Percentiles rank a stretch among this genome's conserved stretches.
phyloP scores from a whole-genome alignment of 1,140 invertebrate species.

The Ooceraea biroi region DNA sequence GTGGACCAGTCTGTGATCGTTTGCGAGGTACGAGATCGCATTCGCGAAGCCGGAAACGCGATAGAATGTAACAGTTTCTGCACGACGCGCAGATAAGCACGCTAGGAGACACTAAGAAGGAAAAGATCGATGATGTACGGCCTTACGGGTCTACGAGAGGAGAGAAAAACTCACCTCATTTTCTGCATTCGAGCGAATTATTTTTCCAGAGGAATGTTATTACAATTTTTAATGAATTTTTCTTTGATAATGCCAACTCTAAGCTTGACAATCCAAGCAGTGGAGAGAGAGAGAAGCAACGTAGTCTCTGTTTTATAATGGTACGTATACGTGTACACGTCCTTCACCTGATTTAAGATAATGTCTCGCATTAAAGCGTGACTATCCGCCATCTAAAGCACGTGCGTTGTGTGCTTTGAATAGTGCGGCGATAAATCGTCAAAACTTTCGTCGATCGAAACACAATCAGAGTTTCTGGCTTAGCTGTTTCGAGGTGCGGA shows the following conservation, averaged over 20 bases:
- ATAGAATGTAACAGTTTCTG: conserved; percentile 30
- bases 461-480: conserved; percentile 4
- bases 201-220: neutral
- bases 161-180: neutral
- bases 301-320: neutral
- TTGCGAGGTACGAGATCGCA: neutral
- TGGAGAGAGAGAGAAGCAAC: neutral
- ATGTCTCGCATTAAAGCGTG: conserved; percentile 33
- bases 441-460: conserved; percentile 39
- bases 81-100: neutral
- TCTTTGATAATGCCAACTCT: neutral
- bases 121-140: neutral
- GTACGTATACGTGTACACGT: conserved; percentile 7
- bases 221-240: conserved; percentile 19
- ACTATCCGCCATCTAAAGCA: conserved; percentile 10
- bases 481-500: conserved; percentile 5
- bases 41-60: neutral
- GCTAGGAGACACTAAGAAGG: too few relatives aligned
- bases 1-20: neutral
- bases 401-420: conserved; percentile 5
- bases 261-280: too few relatives aligned
- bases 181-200: neutral
- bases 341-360: conserved; percentile 53
- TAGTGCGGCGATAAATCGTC: conserved; percentile 15
- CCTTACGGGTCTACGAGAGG: conserved; percentile 2